Evolutionary conservation across 2,113 vertebrate genomes (phyloP).

Genomic region (Struthio camelus): DNA sequence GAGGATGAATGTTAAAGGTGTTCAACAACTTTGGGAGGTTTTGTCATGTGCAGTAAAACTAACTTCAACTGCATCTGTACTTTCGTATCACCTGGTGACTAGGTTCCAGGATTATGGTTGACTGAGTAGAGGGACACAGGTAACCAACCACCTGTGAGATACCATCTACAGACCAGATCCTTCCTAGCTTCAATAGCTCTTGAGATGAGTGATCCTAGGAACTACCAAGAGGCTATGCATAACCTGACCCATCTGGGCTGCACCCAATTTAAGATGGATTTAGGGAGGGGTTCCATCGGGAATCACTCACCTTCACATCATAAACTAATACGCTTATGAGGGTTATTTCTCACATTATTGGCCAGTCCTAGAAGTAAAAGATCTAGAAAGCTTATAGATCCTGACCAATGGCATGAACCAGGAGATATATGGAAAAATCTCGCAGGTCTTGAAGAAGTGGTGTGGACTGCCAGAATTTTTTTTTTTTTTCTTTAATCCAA

Average conservation of each 20-base stretch:
- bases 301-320: too few species aligned
- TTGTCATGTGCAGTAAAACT: background rate
- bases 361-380: too few species aligned
- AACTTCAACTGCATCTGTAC: background rate
- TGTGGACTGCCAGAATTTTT: too few species aligned
- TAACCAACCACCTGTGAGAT: too few species aligned
- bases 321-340: too few species aligned
- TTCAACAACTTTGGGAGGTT: background rate
- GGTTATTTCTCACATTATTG: too few species aligned
- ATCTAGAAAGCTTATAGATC: too few species aligned
- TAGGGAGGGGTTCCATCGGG: background rate
- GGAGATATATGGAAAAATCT: too few species aligned
- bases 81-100: background rate
- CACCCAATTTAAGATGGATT: background rate
- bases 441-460: too few species aligned
- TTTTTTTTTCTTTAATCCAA: too few species aligned
- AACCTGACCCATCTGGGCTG: background rate
- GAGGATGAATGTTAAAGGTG: background rate
- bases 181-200: background rate
- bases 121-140: background rate
- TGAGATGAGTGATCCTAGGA: background rate
- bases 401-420: too few species aligned
- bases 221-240: background rate
- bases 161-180: background rate
- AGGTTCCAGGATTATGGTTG: background rate